Evolutionary conservation across 2,797 vertebrate species (phyloP).

Genomic region (Falco naumanni): DNA sequence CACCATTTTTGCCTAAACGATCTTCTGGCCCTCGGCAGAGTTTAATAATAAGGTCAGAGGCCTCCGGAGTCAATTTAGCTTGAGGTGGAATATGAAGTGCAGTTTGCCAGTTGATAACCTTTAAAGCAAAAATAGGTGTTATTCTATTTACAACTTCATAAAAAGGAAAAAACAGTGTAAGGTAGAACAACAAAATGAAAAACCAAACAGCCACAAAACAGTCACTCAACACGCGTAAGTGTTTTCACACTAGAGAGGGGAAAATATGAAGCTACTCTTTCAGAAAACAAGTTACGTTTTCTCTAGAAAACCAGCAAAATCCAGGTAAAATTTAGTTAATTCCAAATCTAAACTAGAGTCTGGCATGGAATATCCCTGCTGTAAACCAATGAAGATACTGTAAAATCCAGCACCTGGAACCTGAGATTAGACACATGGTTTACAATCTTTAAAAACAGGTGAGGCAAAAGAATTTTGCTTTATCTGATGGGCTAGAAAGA

Average conservation of each 20-base stretch:
- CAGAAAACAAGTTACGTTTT: background rate
- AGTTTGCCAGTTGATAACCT: conserved; percentile 98
- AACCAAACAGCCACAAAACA: background rate
- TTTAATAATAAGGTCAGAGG: conserved; percentile 93
- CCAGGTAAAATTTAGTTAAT: background rate
- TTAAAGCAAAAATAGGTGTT: conserved; percentile 44
- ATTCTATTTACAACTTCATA: background rate
- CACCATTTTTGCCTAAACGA: conserved; percentile 91
- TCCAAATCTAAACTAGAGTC: background rate
- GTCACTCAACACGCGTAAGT: fast-evolving
- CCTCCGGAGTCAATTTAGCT: conserved; percentile 92
- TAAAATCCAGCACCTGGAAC: background rate
- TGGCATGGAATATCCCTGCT: background rate
- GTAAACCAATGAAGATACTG: background rate
- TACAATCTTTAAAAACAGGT: background rate
- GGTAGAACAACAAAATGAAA: background rate
- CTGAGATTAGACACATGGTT: background rate
- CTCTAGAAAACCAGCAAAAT: background rate
- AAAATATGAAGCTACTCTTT: background rate
- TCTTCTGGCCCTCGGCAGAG: conserved; percentile 94
- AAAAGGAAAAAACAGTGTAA: background rate
- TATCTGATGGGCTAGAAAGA: background rate
- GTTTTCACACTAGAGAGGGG: background rate
- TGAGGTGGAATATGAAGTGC: conserved; percentile 90
- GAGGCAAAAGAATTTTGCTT: background rate